These are phyloP conservation scores for Enteromius anoplus DNA, from an alignment of 2,797 vertebrate species.

Conservation along the genomic window DNA sequence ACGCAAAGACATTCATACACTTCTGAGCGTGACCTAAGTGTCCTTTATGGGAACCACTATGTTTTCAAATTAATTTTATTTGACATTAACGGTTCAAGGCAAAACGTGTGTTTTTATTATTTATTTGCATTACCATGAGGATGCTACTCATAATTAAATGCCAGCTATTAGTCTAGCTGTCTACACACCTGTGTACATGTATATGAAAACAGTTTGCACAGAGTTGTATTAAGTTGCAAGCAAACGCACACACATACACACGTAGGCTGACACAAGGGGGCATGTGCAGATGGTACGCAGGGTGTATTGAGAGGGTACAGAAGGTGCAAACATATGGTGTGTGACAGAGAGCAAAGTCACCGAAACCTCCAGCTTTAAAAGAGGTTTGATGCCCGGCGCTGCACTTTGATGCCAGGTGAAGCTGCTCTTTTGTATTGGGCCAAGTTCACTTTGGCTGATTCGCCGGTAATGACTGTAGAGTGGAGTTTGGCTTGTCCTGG, in stretches of 20 bases:
- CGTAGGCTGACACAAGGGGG: conserved; percentile 17
- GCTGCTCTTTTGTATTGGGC: conserved; percentile 24
- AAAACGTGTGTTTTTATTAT: neutral
- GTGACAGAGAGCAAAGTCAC: conserved; percentile 54
- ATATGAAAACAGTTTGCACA: conserved; percentile 26
- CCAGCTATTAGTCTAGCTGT: conserved; percentile 14
- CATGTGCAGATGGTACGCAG: conserved; percentile 47
- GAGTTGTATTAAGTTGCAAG: conserved; percentile 34
- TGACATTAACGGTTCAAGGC: neutral
- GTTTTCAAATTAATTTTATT: neutral
- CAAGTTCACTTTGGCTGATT: conserved; percentile 16
- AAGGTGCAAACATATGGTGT: conserved; percentile 61
- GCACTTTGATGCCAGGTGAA: conserved; percentile 39
- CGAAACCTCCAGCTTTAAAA: conserved; percentile 40
- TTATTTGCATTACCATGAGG: neutral
- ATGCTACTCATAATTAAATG: conserved; percentile 18
- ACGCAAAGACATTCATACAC: neutral
- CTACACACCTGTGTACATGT: conserved; percentile 24
- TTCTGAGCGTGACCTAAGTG: neutral
- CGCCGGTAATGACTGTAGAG: neutral
- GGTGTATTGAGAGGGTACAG: conserved; percentile 45
- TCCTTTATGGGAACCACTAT: neutral
- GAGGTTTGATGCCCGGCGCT: neutral
- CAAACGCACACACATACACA: conserved; percentile 9
- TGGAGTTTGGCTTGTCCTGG: neutral